Base-by-base conservation (phyloP, 2,113 vertebrate species). In the Paramormyrops kingsleyae region DNA sequence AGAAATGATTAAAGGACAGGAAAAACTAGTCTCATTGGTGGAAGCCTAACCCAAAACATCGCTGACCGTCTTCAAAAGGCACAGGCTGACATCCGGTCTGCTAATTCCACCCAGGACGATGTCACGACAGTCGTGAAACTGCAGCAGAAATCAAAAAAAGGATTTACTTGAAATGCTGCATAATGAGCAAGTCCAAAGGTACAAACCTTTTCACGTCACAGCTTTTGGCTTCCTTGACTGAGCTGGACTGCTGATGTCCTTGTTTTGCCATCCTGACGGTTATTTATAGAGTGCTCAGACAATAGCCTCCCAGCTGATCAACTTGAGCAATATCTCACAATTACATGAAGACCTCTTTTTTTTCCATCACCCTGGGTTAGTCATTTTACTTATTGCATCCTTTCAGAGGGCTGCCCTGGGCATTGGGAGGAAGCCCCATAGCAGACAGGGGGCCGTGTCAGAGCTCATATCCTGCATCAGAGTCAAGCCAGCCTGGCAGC, bases 401-500 rank as follows among this genome's bases (percentile, higher is more conserved):
- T 50, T 80, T 31, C 31, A 52, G 44, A 52, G 87, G 42, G 52
- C 35, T 21, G 53, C 17, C 31, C 52, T 31, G 62, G 59, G 39
- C 15, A 74, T 17, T 49, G 39, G 39, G n/a, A 77, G 89, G 70
- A 88, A 83, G 42, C 77, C 89, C 70, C 70, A 90, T 62, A 31
- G 74, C 39, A 31, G 62, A n/a, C 62, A 47, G 42, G 17, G n/a
- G 59, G 47, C 66, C 44, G 87, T 83, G 49, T 27, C 74, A 90
- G 46, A 90, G 9, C 39, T 62, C 24, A 39, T 42, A 35, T 80
- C 35, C 31, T 42, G 74, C 0, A 35, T 80, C 19, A 50, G 47
- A 88, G 42, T 15, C 52, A 50, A 83, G 86, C 12, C 66, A 85
- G 50, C 42, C 87, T 88, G 53, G 70, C 46, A 87, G 84, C 85